Conservation (phyloP, 2,797 vertebrate species). For the Emydoidea blandingii region DNA sequence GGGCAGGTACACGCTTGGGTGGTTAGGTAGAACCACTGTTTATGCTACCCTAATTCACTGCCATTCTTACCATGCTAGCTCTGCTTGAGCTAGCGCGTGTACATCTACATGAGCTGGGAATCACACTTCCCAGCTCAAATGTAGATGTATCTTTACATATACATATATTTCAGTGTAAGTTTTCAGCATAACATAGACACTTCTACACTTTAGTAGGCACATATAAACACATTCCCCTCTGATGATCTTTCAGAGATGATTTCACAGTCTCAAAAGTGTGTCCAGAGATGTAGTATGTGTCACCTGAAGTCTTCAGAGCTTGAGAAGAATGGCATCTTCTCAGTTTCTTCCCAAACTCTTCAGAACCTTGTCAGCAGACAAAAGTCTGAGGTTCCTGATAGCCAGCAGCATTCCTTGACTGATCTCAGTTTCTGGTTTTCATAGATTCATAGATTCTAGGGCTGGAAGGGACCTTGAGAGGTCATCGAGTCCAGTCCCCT, state of each 20-base stretch:
- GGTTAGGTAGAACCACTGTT: background rate
- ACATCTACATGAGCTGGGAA: background rate
- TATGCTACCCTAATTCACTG: background rate
- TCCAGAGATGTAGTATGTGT: background rate
- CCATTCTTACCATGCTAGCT: background rate
- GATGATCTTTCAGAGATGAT: background rate
- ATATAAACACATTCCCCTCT: background rate
- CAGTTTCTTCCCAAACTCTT: background rate
- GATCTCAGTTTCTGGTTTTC: background rate
- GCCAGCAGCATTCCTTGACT: background rate
- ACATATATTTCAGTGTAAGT: background rate
- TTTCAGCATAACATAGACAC: background rate
- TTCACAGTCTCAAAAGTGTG: background rate
- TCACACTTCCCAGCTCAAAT: background rate
- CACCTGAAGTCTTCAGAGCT: fast-evolving
- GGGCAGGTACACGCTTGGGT: background rate
- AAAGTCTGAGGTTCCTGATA: fast-evolving
- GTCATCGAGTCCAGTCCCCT: too few relatives aligned
- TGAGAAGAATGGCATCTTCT: background rate
- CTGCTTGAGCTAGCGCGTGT: background rate
- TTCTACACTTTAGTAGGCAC: background rate
- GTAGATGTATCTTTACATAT: background rate
- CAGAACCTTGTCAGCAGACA: background rate
- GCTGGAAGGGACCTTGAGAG: too few relatives aligned
- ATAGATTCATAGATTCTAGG: too few relatives aligned